These are phyloP conservation scores for Sebastes steindachneri DNA, from an alignment of 2,797 vertebrate genomes.

Conservation along the genomic window DNA sequence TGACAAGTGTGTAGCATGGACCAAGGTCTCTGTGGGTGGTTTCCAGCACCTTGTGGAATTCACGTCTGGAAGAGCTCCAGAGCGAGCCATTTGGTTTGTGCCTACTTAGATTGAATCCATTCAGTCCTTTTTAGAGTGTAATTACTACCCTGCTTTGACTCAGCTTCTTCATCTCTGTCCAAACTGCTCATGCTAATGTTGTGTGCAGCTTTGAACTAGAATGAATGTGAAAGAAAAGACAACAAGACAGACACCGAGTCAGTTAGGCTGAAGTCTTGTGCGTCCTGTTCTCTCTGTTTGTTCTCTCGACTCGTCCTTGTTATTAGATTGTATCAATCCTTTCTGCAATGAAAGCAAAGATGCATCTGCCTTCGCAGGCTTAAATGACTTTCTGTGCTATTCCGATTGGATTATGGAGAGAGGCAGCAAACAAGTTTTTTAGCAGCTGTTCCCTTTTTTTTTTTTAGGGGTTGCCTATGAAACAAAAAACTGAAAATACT, in stretches of 20 bases:
- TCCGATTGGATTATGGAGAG: conserved; percentile 35
- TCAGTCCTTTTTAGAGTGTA: conserved; percentile 22
- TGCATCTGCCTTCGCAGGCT: conserved; percentile 20
- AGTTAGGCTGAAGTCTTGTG: neutral
- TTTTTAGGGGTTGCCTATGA: neutral
- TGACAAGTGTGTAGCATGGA: neutral
- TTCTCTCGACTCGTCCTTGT: neutral
- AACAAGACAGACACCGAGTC: conserved; percentile 4
- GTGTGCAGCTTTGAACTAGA: conserved; percentile 21
- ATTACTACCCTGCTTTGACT: conserved; percentile 23
- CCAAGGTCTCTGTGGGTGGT: conserved; percentile 24
- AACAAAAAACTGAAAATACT: conserved; percentile 25
- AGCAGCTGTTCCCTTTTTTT: conserved; percentile 34
- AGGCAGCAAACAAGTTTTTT: conserved; percentile 24
- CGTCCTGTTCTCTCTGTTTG: neutral
- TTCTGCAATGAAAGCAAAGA: conserved; percentile 24
- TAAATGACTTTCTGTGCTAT: conserved; percentile 37
- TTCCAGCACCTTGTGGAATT: conserved; percentile 46
- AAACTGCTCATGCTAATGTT: conserved; percentile 2
- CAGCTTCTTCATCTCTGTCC: conserved; percentile 23
- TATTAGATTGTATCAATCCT: conserved; percentile 29
- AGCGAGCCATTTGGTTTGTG: neutral
- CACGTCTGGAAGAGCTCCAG: conserved; percentile 14
- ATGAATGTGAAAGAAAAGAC: conserved; percentile 16
- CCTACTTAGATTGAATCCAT: conserved; percentile 18